These are phyloP conservation scores for Melanerpes aurifrons DNA, from an alignment of 2,113 vertebrate genomes.

Conservation along the genomic window DNA sequence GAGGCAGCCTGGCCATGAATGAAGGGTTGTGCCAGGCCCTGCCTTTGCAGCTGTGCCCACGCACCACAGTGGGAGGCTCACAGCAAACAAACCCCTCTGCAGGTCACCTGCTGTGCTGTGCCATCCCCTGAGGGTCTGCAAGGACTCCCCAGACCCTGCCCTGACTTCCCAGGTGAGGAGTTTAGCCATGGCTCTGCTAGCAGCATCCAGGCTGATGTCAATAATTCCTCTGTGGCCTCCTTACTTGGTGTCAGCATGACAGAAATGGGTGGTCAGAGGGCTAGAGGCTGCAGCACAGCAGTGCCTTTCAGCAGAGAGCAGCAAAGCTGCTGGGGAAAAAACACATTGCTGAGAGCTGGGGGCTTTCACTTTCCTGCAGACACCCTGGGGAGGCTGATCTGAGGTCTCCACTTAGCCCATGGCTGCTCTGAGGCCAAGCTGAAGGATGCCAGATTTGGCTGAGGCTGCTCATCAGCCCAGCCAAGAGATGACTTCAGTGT, in stretches of 20 bases:
- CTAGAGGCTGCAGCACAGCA: not conserved
- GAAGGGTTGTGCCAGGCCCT: no score
- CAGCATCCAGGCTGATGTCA: not conserved
- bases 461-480: no score
- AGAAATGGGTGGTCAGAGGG: not conserved
- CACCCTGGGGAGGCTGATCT: no score
- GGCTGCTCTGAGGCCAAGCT: not conserved
- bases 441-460: no score
- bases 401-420: rapidly evolving
- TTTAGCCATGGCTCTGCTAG: not conserved
- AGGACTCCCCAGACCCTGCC: not conserved
- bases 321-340: not conserved
- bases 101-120: not conserved
- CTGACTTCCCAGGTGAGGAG: not conserved
- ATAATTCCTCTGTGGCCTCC: not conserved
- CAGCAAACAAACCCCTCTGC: no score
- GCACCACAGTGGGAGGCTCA: no score
- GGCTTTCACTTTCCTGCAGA: no score
- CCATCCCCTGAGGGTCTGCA: not conserved
- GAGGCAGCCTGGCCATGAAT: no score
- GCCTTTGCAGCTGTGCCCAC: no score
- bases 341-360: not conserved
- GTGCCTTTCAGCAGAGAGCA: not conserved
- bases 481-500: no score
- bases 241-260: not conserved